A percentile compares a stretch with the other conserved stretches of the same genome.
Conservation (phyloP, 2,113 vertebrate species). For the Etheostoma spectabile region DNA sequence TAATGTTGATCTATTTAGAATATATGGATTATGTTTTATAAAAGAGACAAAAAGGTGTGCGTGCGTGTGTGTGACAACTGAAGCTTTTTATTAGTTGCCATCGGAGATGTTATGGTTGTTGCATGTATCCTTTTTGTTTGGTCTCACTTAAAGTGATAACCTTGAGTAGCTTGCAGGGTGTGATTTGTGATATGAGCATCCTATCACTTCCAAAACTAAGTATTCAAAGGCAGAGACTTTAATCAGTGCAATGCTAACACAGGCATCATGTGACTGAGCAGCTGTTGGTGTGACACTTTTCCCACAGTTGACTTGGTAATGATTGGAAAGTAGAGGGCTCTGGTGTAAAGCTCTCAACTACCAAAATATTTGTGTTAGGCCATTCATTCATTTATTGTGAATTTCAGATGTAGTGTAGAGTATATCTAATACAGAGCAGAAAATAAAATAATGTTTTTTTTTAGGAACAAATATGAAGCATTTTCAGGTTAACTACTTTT, state of each 20-base stretch:
- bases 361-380: neutral
- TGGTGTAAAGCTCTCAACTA: neutral
- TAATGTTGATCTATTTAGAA: too few species aligned
- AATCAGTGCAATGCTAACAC: conserved; percentile 24
- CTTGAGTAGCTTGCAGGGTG: conserved; percentile 2
- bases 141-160: neutral
- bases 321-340: neutral
- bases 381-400: neutral
- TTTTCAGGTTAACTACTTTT: neutral
- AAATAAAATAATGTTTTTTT: neutral
- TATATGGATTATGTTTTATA: too few species aligned
- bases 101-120: neutral
- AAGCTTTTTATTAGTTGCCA: neutral
- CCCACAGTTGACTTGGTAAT: neutral
- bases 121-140: neutral
- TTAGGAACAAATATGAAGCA: neutral
- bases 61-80: neutral
- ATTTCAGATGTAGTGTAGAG: neutral
- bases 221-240: neutral
- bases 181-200: neutral
- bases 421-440: neutral
- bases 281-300: conserved; percentile 26
- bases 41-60: neutral
- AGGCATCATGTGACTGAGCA: conserved; percentile 22
- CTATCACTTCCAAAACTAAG: neutral